Base-by-base conservation (phyloP, 2,113 vertebrate genomes). In the Acinonyx jubatus region DNA sequence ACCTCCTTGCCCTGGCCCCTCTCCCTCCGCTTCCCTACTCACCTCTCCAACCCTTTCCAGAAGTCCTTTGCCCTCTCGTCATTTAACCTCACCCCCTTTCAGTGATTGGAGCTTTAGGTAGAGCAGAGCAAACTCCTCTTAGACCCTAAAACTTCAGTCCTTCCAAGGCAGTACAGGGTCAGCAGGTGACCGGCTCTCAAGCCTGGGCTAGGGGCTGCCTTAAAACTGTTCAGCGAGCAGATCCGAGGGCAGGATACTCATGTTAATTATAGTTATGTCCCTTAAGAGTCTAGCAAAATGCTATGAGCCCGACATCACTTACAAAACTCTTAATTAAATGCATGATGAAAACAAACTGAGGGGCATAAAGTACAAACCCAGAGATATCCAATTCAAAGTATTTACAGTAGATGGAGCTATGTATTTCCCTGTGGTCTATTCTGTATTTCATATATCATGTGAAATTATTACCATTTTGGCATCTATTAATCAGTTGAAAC, bases 381-480 rank as follows among this genome's bases (percentile, higher is more conserved):
- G 91, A 97, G 96, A 45, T 36, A 82, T 91, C 95, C 16, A 96
- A 0, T 98, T 98, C 96, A 89, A 94, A 98, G 57, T 74, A 89
- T 94, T 98, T 97, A 96, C 98, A 98, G 97, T 82, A 99, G 98
- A 97, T 98, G 98, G 98, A 98, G 98, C 98, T 98, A 52, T 97
- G 25, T 13, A 97, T 98, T 98, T 97, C 98, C 76, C 94, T 94
- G 95, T 97, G 97, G 94, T 97, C 93, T 50, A 9, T 57, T 73
- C 57, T 5, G 55, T 5, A 41, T 66, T 13, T 91, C 52, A 27
- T 7, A 5, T 19, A 61, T 36, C 92, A 27, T 12, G 11, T 57
- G 61, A 66, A n/a, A 78, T 83, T 10, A 41, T 38, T 50, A 65
- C 18, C 45, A 36, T 66, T 15, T 14, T 6, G 9, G 41, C 33